Evolutionary conservation across 2,797 vertebrate species (phyloP).

Genomic region (Cryptoprocta ferox): DNA sequence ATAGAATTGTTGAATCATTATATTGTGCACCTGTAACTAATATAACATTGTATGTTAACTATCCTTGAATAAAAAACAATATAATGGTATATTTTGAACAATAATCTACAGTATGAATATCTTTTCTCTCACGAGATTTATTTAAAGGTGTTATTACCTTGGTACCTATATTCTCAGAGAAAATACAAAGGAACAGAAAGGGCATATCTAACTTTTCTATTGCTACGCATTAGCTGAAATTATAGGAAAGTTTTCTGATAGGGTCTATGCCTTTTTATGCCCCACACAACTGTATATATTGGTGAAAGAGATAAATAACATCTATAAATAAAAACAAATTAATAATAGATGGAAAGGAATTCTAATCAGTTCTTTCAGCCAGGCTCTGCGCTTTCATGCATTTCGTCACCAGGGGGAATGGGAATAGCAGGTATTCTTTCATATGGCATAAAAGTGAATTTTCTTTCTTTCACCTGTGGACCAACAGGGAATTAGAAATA

Average conservation of each 20-base stretch:
- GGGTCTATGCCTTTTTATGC: background rate
- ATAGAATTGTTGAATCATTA: background rate
- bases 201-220: background rate
- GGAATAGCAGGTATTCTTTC: background rate
- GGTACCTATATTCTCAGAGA: conserved; percentile 31
- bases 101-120: background rate
- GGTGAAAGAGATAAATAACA: conserved; percentile 21
- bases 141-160: conserved; percentile 11
- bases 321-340: background rate
- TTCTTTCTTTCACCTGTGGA: conserved; percentile 16
- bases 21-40: background rate
- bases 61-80: background rate
- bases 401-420: background rate
- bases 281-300: background rate
- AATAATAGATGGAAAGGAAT: conserved; percentile 1
- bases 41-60: background rate
- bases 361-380: background rate
- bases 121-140: conserved; percentile 37
- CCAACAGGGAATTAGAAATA: background rate
- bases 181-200: background rate
- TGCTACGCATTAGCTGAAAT: background rate
- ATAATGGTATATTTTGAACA: background rate
- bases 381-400: background rate
- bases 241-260: background rate
- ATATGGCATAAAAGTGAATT: background rate